Evolutionary conservation across 2,888 invertebrate genomes (phyloP).

Genomic region (Pristionchus exspectatus): DNA sequence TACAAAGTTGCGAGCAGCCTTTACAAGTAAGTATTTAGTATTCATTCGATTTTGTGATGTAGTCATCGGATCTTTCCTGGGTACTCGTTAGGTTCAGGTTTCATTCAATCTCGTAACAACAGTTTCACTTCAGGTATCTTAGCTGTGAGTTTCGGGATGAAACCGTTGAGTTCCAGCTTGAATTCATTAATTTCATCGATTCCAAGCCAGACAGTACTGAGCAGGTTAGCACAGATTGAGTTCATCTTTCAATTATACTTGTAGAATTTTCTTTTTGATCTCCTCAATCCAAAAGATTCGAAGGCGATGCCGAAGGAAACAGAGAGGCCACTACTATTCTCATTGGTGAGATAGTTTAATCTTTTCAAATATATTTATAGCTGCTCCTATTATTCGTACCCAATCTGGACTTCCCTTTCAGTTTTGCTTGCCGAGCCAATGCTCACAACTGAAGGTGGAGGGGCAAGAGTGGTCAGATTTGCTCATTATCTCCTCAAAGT

Average conservation of each 20-base stretch:
- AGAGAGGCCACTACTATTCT: constrained; percentile 65
- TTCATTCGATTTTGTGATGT: too few species aligned
- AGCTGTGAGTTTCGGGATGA: constrained; percentile 65
- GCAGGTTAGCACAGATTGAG: background rate
- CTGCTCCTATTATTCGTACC: too few species aligned
- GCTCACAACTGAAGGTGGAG: constrained; percentile 58
- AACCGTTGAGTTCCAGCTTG: constrained; percentile 59
- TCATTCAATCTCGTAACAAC: too few species aligned
- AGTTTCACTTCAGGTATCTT: constrained; percentile 59
- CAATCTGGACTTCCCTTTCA: constrained; percentile 25
- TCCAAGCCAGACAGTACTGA: constrained; percentile 56
- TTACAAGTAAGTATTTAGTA: constrained; percentile 1
- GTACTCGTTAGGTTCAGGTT: too few species aligned
- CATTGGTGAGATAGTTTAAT: constrained; percentile 59
- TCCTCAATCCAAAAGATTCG: constrained; percentile 41
- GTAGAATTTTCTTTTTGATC: constrained; percentile 58
- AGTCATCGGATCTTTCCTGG: too few species aligned
- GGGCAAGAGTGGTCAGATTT: constrained; percentile 60
- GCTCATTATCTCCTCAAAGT: constrained; percentile 65
- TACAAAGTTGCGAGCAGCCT: constrained; percentile 27
- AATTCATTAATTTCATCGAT: constrained; percentile 65
- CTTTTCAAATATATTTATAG: too few species aligned
- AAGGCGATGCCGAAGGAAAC: background rate
- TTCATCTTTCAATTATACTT: background rate
- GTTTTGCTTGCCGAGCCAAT: constrained; percentile 65